A percentile compares a stretch with the other conserved stretches of the same genome.
These are phyloP conservation scores for Paracentrotus lividus DNA, from an alignment of 53 echinoderm and acorn worm species.

Conservation along the genomic window DNA sequence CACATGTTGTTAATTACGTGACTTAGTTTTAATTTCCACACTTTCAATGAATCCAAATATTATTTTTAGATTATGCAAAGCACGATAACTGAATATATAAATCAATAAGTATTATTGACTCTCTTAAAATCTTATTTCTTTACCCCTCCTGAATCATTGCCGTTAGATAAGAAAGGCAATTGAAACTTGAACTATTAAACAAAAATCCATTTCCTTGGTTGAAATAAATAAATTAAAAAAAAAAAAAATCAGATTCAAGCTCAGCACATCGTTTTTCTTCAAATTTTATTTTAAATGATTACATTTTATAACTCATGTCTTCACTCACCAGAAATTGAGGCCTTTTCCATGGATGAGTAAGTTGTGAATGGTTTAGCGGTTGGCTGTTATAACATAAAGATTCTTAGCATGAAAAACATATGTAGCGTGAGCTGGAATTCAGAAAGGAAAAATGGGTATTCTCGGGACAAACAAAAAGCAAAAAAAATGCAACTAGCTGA, in stretches of 20 bases:
- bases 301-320: background rate
- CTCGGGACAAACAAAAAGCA: background rate
- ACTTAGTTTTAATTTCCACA: too few species aligned
- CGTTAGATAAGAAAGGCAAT: background rate
- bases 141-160: background rate
- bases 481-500: slow-evolving; percentile 49
- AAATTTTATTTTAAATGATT: background rate
- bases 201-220: background rate
- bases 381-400: background rate
- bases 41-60: too few species aligned
- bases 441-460: background rate
- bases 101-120: background rate
- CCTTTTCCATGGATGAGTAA: background rate
- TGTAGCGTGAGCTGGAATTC: background rate
- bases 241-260: background rate
- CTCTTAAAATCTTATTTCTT: too few species aligned
- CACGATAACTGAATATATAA: background rate
- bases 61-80: background rate
- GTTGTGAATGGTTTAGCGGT: background rate
- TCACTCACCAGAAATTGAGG: background rate
- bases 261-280: background rate
- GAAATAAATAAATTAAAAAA: too few species aligned
- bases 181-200: background rate
- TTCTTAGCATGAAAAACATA: background rate
- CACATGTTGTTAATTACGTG: too few species aligned